Base-by-base conservation (phyloP, 2,113 vertebrate genomes). In the Perognathus longimembris region DNA sequence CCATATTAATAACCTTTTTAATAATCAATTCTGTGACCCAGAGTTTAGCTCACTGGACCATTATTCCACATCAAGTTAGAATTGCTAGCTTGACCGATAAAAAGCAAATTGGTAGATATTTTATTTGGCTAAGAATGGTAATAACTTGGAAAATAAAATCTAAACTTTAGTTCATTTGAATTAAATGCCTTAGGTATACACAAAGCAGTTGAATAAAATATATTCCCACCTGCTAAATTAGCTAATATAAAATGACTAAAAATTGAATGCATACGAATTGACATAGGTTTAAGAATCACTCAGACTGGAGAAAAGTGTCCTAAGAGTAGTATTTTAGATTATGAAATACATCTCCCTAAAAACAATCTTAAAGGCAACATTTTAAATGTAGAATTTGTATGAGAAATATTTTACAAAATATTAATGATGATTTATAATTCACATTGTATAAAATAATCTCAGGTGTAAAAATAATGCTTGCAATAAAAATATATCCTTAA, bases 1-100 rank as follows among this genome's bases (percentile, higher is more conserved):
- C 57, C 36, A 87, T 77, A 77, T 89, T 93, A 88, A 91, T 64
- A 89, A 75, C 38, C 20, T 89, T 8, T 32, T 89, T 94, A 89
- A 87, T 81, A 95, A 76, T 78, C 22, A 88, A n/a, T 57, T 14
- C 18, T 22, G 26, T 8, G 92, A 50, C 9, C 17, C 5, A 70
- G 32, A 91, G 21, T 78, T 81, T 73, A 89, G 67, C 67, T 76
- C 11, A 90, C 21, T 34, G 32, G 36, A 77, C 36, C 21, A 89
- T 79, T 76, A 71, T 80, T 59, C n/a, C 22, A 64, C 17, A 85
- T 74, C 32, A 94, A 63, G 77, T 81, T 90, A 92, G 22, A 92
- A 74, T 5, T 59, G 12, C 20, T 84, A 69, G 67, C 7, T 73
- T 40, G 3, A 90, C 14, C 34, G 17, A 76, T 74, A 81, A 73